phyloP scores from a whole-genome alignment of 2,113 vertebrate genomes.

The Salvelinus sp. region DNA sequence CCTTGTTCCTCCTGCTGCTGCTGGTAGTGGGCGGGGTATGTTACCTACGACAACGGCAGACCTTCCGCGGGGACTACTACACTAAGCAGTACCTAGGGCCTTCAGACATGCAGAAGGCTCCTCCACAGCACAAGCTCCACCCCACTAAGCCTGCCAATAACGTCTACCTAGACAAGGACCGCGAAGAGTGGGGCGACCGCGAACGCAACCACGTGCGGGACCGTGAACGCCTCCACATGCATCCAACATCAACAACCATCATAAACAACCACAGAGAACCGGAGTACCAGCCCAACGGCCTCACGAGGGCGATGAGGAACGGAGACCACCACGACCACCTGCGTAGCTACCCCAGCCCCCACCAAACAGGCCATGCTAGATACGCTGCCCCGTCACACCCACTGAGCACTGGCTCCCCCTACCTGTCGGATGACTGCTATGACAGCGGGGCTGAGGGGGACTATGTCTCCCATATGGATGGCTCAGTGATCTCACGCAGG shows the following conservation, averaged over 20 bases:
- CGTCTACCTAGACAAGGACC: slow-evolving; percentile 84
- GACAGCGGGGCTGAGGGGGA: slow-evolving; percentile 87
- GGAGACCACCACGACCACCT: slow-evolving; percentile 49
- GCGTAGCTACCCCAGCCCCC: slow-evolving; percentile 76
- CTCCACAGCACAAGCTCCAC: slow-evolving; percentile 81
- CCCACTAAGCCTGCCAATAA: slow-evolving; percentile 80
- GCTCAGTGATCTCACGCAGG: slow-evolving; percentile 95
- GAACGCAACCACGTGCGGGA: slow-evolving; percentile 55
- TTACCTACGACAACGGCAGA: slow-evolving; percentile 89
- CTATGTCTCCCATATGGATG: slow-evolving; percentile 94
- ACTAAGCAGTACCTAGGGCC: slow-evolving; percentile 93
- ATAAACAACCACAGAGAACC: slow-evolving; percentile 35
- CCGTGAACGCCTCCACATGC: slow-evolving; percentile 22
- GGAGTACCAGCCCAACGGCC: slow-evolving; percentile 52
- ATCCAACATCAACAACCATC: not conserved
- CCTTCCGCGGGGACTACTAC: slow-evolving; percentile 93
- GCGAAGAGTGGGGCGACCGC: slow-evolving; percentile 90
- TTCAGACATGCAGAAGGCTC: slow-evolving; percentile 90
- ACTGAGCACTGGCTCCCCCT: slow-evolving; percentile 78
- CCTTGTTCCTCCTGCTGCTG: slow-evolving; percentile 89
- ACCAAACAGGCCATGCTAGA: slow-evolving; percentile 76
- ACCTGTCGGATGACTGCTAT: slow-evolving; percentile 84
- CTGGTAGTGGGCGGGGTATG: slow-evolving; percentile 84
- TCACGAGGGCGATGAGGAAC: slow-evolving; percentile 74
- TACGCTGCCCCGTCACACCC: slow-evolving; percentile 64